phyloP scores from a whole-genome alignment of 2,113 vertebrate species.

The Prunella himalayana region DNA sequence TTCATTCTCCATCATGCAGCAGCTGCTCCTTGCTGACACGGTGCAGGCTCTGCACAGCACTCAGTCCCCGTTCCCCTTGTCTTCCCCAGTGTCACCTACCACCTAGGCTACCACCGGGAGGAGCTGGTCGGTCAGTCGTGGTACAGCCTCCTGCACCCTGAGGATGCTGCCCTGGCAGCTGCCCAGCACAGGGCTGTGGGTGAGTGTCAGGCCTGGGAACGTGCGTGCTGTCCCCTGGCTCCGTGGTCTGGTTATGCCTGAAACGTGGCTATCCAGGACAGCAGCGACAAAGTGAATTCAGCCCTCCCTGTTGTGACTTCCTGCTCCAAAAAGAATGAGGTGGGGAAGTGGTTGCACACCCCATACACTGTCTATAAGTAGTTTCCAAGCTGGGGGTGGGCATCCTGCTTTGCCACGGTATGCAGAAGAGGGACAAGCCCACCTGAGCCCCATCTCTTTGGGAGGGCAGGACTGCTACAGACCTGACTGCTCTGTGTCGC shows the following conservation, averaged over 20 bases:
- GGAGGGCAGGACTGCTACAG: accelerated
- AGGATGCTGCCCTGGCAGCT: slow-evolving; percentile 65
- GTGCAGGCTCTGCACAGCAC: background rate
- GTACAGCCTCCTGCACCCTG: slow-evolving; percentile 83
- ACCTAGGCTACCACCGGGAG: slow-evolving; percentile 74
- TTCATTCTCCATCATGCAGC: background rate
- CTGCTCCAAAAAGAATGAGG: background rate
- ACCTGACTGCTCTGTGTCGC: accelerated
- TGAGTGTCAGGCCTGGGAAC: slow-evolving; percentile 48
- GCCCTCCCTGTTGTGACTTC: background rate
- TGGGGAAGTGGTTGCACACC: background rate
- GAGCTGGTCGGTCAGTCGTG: slow-evolving; percentile 79
- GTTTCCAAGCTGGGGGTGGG: background rate
- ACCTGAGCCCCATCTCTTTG: background rate
- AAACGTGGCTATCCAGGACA: background rate
- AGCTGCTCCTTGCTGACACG: background rate
- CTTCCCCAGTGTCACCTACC: slow-evolving; percentile 68
- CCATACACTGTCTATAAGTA: accelerated
- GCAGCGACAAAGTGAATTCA: accelerated
- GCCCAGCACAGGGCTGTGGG: slow-evolving; percentile 70
- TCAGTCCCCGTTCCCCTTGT: background rate
- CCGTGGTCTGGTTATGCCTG: background rate
- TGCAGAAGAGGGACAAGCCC: background rate
- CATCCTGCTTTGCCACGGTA: background rate
- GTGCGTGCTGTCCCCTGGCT: accelerated